A percentile compares a stretch with the other conserved stretches of the same genome.
phyloP scores from a whole-genome alignment of 2,888 invertebrate genomes.

The Choristoneura rosaceana region DNA sequence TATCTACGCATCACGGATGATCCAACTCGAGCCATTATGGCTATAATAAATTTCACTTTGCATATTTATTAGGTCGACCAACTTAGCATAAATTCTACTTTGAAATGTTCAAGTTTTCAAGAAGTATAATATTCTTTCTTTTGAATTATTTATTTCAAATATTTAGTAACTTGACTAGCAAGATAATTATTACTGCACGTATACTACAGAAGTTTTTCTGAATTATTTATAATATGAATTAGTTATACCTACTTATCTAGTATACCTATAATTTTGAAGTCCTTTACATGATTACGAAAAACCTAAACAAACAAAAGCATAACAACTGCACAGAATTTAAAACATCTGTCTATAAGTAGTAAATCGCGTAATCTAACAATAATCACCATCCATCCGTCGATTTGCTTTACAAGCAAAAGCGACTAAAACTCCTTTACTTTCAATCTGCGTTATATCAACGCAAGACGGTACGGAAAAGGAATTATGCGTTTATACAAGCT shows the following conservation, averaged over 20 bases:
- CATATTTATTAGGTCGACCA: constrained; percentile 26
- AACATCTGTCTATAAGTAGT: too few relatives aligned
- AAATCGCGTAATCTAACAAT: too few relatives aligned
- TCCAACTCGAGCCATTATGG: constrained; percentile 19
- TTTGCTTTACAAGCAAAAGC: neutral
- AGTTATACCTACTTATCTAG: too few relatives aligned
- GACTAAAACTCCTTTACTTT: neutral
- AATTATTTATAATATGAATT: neutral
- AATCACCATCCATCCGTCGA: too few relatives aligned
- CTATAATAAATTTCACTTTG: constrained; percentile 27
- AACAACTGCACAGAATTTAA: too few relatives aligned
- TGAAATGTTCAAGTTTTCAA: constrained; percentile 19
- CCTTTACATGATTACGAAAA: too few relatives aligned
- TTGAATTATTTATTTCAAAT: neutral
- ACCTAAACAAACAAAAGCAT: too few relatives aligned
- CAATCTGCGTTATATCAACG: neutral
- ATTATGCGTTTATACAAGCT: neutral
- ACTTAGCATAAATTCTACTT: constrained; percentile 27
- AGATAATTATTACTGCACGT: neutral
- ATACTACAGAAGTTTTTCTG: neutral
- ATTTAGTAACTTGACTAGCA: neutral
- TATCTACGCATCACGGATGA: constrained; percentile 33
- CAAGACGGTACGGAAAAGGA: neutral
- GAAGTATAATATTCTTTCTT: constrained; percentile 3
- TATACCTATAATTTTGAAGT: too few relatives aligned